phyloP scores from a whole-genome alignment of 2,797 vertebrate genomes.

The Bovichtus variegatus region DNA sequence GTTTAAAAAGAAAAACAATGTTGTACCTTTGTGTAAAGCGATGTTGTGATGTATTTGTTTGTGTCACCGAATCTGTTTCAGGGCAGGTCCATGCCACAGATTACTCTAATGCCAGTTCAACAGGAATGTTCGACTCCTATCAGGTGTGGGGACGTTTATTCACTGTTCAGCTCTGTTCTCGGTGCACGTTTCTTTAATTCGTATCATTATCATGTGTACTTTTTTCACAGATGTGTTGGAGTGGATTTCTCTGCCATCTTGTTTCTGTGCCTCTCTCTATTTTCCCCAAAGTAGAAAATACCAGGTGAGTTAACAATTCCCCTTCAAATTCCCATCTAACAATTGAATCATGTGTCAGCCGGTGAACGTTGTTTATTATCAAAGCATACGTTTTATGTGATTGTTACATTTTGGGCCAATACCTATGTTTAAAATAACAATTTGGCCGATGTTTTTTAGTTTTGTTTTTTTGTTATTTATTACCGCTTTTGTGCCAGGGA shows the following conservation, averaged over 20 bases:
- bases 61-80: slow-evolving; percentile 67
- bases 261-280: slow-evolving; percentile 92
- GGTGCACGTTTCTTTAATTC: background rate
- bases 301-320: slow-evolving; percentile 85
- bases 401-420: no score
- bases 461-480: no score
- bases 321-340: background rate
- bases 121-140: slow-evolving; percentile 93
- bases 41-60: background rate
- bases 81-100: slow-evolving; percentile 93
- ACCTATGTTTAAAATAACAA: no score
- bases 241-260: slow-evolving; percentile 84
- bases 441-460: no score
- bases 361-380: background rate
- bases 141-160: slow-evolving; percentile 80
- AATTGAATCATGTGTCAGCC: background rate
- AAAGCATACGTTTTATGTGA: background rate
- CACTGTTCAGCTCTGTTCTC: slow-evolving; percentile 15
- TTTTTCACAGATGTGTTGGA: slow-evolving; percentile 94
- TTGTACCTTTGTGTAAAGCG: background rate
- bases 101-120: slow-evolving; percentile 95
- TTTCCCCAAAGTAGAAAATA: slow-evolving; percentile 92
- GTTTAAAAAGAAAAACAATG: no score
- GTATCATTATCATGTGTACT: background rate
- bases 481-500: no score